phyloP scores from a whole-genome alignment of 2,113 vertebrate genomes.

The Zosterops borbonicus region DNA sequence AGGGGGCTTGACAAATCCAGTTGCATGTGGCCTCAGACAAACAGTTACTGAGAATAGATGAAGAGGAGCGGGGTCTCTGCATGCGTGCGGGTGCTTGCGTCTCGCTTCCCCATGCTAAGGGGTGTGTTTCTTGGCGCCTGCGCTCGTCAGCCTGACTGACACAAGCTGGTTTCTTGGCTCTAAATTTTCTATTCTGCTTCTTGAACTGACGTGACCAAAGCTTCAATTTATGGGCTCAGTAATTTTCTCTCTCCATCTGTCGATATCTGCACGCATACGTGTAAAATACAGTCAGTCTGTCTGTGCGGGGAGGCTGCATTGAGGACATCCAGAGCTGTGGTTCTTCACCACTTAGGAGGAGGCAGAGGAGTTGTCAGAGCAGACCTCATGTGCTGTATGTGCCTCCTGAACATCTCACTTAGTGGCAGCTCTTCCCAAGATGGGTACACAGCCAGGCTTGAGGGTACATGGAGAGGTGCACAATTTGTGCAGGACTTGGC shows the following conservation, averaged over 20 bases:
- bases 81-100: neutral
- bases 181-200: conserved; percentile 51
- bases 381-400: neutral
- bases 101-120: neutral
- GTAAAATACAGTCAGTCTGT: neutral
- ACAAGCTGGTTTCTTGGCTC: conserved; percentile 48
- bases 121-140: conserved; percentile 31
- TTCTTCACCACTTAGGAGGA: neutral
- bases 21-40: conserved; percentile 79
- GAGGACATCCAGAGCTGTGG: neutral
- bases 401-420: neutral
- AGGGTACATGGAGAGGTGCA: neutral
- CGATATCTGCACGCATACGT: neutral
- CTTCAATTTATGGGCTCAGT: conserved; percentile 38
- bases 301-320: accelerated
- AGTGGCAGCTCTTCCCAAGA: neutral
- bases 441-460: accelerated
- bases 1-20: conserved; percentile 83
- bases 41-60: conserved; percentile 71
- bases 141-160: conserved; percentile 21
- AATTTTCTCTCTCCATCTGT: conserved; percentile 53
- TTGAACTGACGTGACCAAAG: conserved; percentile 49
- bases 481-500: neutral
- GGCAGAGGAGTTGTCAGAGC: neutral
- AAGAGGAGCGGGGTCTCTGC: conserved; percentile 10